A percentile compares a stretch with the other conserved stretches of the same genome.
Evolutionary conservation across 1,140 invertebrate genomes (phyloP).

Genomic region (Drosophila oshimai): DNA sequence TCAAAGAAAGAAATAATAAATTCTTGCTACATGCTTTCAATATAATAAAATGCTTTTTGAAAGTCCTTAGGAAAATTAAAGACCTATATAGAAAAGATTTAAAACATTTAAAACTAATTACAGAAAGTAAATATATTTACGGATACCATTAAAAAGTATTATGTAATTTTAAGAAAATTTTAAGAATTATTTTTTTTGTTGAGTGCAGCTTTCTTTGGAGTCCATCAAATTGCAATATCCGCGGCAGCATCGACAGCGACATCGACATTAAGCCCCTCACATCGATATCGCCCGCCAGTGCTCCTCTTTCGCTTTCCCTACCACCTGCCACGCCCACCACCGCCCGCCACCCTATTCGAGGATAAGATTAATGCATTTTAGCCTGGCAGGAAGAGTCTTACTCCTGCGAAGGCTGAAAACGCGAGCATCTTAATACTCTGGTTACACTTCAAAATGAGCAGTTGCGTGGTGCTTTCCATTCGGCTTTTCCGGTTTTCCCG

Average conservation of each 20-base stretch:
- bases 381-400: conserved; percentile 16
- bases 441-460: conserved; percentile 67
- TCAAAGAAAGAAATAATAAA: too few species aligned
- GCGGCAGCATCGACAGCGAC: conserved; percentile 59
- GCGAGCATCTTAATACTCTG: conserved; percentile 71
- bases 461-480: neutral
- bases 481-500: neutral
- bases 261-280: conserved; percentile 54
- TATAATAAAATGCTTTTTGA: too few species aligned
- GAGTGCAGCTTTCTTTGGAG: neutral
- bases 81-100: neutral
- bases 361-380: conserved; percentile 74
- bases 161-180: too few species aligned
- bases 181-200: neutral
- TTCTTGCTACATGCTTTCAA: too few species aligned
- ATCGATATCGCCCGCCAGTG: conserved; percentile 56
- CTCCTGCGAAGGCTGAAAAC: neutral
- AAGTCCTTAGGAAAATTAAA: too few species aligned
- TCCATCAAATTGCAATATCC: conserved; percentile 79
- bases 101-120: too few species aligned
- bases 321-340: neutral
- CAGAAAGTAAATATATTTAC: too few species aligned
- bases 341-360: neutral
- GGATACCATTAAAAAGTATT: too few species aligned
- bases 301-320: neutral